These are phyloP conservation scores for Triplophysa bombifrons DNA, from an alignment of 2,797 vertebrate species.

Conservation along the genomic window DNA sequence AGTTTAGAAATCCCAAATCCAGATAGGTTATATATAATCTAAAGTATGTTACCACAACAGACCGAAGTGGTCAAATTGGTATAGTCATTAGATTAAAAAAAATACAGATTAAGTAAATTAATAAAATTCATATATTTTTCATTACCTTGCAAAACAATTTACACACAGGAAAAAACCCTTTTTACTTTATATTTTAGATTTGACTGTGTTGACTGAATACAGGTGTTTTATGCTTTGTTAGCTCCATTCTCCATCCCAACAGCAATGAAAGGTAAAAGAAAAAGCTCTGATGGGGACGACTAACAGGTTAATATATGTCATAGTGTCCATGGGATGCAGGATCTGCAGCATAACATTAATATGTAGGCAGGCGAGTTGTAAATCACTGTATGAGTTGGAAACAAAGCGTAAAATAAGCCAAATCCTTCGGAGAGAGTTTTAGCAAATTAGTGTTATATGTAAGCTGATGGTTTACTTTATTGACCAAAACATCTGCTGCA, in stretches of 20 bases:
- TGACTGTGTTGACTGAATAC: background rate
- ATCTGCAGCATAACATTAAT: slow-evolving; percentile 53
- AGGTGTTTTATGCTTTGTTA: slow-evolving; percentile 17
- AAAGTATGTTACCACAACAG: too few species aligned
- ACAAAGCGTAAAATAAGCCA: slow-evolving; percentile 51
- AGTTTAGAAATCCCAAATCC: too few species aligned
- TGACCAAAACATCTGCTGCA: slow-evolving; percentile 30
- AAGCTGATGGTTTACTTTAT: slow-evolving; percentile 23
- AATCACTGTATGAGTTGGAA: slow-evolving; percentile 35
- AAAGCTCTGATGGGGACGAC: slow-evolving; percentile 25
- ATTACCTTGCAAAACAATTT: background rate
- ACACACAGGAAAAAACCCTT: background rate
- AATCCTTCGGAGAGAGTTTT: slow-evolving; percentile 38
- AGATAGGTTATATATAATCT: too few species aligned
- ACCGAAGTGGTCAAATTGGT: too few species aligned
- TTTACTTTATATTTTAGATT: background rate
- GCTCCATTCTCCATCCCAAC: slow-evolving; percentile 50
- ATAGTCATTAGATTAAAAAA: too few species aligned
- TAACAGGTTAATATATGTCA: slow-evolving; percentile 24
- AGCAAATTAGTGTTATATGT: background rate
- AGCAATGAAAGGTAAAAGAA: slow-evolving; percentile 59
- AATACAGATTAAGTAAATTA: too few species aligned
- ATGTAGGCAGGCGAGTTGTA: slow-evolving; percentile 56
- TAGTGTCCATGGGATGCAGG: slow-evolving; percentile 24
- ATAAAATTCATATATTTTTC: too few species aligned